Base-by-base conservation (phyloP, 2,797 vertebrate species). In the Etheostoma nigrum region DNA sequence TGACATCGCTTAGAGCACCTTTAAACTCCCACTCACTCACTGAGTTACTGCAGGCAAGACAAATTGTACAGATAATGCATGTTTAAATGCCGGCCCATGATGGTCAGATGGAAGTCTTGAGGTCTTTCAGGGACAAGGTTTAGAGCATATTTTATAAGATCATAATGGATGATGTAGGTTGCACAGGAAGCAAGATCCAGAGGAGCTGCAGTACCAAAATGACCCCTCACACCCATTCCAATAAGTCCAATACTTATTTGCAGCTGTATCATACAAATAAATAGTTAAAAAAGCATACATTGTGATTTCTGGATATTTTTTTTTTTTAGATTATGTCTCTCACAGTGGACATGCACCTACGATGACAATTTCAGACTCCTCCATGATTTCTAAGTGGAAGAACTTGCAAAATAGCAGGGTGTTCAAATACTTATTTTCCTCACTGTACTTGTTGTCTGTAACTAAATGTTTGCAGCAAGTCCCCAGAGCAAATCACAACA, bases 391-490 rank as follows among this genome's bases (percentile, higher is more conserved):
- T 23, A 23, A 23, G 21, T 23, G 21, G 21, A 1, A 23, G 21
- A 23, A 23, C 21, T 23, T 23, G 21, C 21, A 23, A 23, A 23
- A 23, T 23, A 23, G 21, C 21, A 23, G 21, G 21, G 21, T 23
- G 21, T 23, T 23, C 21, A 23, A 23, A 23, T 23, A 23, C 21
- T 23, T 23, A 23, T 23, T 23, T 23, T 23, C 21, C 21, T 23
- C 21, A 23, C 21, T 23, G 21, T 23, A 23, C 21, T 23, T 23
- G 21, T 1, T 23, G 55, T 58, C 23, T 36, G 58, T 73, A 57
- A 47, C 71, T 14, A 19, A 67, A 67, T 84, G 81, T 40, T 40
- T 40, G 10, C 82, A 88, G 78, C 86, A 86, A 88, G 79, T 75
- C 78, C 49, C 49, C 72, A 81, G 75, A 55, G 42, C 55, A 67